Evolutionary conservation across 2,113 vertebrate species (phyloP), one percentile per base, ranked within the genome.

Genomic region (Poecilia latipinna): DNA sequence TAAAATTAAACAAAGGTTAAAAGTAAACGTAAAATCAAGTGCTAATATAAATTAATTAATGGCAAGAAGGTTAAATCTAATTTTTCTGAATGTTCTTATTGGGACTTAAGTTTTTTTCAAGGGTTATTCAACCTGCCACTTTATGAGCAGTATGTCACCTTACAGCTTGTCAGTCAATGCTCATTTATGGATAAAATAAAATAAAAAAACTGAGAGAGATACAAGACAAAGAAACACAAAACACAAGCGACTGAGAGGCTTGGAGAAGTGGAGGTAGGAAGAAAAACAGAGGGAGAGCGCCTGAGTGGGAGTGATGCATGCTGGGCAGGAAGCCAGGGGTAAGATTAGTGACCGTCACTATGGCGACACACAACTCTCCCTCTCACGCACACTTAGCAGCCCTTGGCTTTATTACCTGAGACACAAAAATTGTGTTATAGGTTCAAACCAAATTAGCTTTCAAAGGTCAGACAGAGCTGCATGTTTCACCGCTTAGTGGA

Each of bases 321-420:
- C 88, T 93, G 88, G 90, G 92, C 90, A 85, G 86, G 74, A 88
- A 87, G 91, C 89, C 92, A 90, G 87, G 80, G 81, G 84, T 86
- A 88, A 92, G 88, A 89, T 91, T 89, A 90, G 88, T 83, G 90
- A 84, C 87, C 70, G 78, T 93, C 88, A 86, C 92, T 86, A 93
- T 93, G 91, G 90, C 44, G 86, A 93, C 89, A 86, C 74, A 82
- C 66, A 86, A 72, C 74, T 84, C 72, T 77, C 72, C 77, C 31
- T 68, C 61, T 68, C 70, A 72, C 68, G 33, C 65, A 71, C 67
- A 66, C 57, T 63, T 70, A 37, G 51, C 51, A 74, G 70, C 28
- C 26, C 12, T 75, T 70, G 61, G 11, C 71, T 77, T 68, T 82
- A 51, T 64, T 83, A 85, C 71, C 76, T 77, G 69, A 71, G 57